These are phyloP conservation scores for Cercopithecus mona DNA, from an alignment of 2,113 vertebrate genomes.

Conservation along the genomic window DNA sequence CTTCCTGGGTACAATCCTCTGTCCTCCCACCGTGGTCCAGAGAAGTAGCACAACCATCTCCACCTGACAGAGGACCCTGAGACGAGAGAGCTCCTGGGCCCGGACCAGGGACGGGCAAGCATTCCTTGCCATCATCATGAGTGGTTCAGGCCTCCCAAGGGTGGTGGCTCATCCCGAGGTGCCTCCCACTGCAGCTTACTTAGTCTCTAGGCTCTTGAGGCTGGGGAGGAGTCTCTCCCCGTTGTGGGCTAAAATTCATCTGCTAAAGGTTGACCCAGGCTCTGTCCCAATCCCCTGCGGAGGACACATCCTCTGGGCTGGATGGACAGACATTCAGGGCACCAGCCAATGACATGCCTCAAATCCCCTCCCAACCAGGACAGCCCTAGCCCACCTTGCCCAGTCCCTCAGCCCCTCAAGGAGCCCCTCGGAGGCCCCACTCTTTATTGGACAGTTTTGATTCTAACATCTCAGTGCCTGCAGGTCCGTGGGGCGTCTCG, in stretches of 20 bases:
- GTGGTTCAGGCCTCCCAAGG: accelerated
- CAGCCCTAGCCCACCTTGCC: background rate
- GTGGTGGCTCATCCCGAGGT: background rate
- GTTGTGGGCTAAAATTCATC: background rate
- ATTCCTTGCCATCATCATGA: no score
- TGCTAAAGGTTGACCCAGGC: background rate
- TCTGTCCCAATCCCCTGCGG: background rate
- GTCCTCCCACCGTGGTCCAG: background rate
- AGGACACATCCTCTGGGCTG: background rate
- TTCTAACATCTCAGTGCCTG: background rate
- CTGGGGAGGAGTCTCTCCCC: background rate
- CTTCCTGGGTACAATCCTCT: background rate
- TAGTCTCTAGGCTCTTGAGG: background rate
- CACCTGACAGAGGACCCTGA: background rate
- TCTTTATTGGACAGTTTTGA: background rate
- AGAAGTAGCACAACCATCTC: background rate
- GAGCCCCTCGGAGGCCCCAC: no score
- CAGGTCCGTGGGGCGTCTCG: no score
- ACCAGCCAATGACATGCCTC: background rate
- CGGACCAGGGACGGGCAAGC: accelerated
- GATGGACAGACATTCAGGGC: background rate
- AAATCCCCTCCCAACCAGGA: background rate
- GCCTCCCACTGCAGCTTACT: background rate
- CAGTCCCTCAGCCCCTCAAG: background rate
- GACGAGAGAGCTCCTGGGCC: background rate